Evolutionary conservation across 2,888 invertebrate species (phyloP).

Genomic region (Drosophila neonasuta): DNA sequence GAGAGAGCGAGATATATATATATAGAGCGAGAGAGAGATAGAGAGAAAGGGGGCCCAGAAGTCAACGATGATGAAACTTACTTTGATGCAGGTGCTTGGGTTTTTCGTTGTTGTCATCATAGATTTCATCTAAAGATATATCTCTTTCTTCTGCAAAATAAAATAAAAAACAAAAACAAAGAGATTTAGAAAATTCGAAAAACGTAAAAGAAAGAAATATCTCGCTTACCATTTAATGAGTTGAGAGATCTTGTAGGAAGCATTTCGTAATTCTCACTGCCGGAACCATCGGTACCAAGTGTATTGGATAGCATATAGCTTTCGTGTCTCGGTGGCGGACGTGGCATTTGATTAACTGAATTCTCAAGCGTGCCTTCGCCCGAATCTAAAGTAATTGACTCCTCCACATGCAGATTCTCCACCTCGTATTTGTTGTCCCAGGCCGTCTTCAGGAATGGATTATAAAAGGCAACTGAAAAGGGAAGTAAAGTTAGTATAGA

Average conservation of each 20-base stretch:
- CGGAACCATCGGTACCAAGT: slow-evolving; percentile 83
- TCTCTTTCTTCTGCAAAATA: slow-evolving; percentile 83
- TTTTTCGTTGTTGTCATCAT: slow-evolving; percentile 82
- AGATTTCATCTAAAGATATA: slow-evolving; percentile 82
- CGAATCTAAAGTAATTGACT: slow-evolving; percentile 85
- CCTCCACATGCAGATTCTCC: slow-evolving; percentile 95
- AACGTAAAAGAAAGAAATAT: neutral
- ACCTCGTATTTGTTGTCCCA: slow-evolving; percentile 98
- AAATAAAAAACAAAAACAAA: slow-evolving; percentile 9
- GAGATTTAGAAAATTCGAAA: neutral
- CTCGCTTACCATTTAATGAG: slow-evolving; percentile 82
- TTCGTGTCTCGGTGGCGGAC: slow-evolving; percentile 88
- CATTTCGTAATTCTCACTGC: slow-evolving; percentile 87
- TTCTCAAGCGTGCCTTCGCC: slow-evolving; percentile 88
- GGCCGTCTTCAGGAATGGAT: slow-evolving; percentile 97
- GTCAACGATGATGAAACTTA: slow-evolving; percentile 73
- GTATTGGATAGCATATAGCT: slow-evolving; percentile 89
- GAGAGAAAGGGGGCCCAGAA: neutral
- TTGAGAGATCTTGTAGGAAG: slow-evolving; percentile 83
- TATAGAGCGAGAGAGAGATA: neutral
- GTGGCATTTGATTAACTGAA: slow-evolving; percentile 86
- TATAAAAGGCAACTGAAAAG: slow-evolving; percentile 92
- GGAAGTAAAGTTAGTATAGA: no score
- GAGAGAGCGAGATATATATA: neutral
- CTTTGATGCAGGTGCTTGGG: slow-evolving; percentile 84